These are phyloP conservation scores for Merops nubicus DNA, from an alignment of 2,113 vertebrate species.

Conservation along the genomic window DNA sequence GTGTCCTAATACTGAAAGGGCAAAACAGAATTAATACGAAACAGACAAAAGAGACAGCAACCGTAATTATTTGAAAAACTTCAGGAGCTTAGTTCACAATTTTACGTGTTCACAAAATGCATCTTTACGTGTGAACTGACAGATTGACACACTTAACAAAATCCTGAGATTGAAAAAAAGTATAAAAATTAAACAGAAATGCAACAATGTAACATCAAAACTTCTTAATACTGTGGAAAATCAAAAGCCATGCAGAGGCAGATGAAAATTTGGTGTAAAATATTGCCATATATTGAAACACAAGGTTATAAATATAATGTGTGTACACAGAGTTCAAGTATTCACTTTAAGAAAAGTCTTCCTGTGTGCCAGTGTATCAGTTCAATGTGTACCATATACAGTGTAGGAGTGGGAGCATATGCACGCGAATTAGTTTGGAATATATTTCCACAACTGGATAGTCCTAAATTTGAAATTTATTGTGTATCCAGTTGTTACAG, in stretches of 20 bases:
- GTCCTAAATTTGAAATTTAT: not conserved
- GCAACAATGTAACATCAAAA: not conserved
- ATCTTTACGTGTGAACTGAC: constrained; percentile 2
- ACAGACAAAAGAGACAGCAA: not conserved
- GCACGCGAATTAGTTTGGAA: not conserved
- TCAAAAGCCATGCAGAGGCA: not conserved
- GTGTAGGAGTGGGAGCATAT: not conserved
- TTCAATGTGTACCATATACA: not conserved
- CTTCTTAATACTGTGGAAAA: not conserved
- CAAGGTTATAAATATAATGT: not conserved
- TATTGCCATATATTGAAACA: not conserved
- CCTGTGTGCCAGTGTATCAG: not conserved
- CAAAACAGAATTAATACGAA: not conserved
- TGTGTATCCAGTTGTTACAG: not conserved
- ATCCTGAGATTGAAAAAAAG: not conserved
- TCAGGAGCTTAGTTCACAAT: not conserved
- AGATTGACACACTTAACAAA: constrained; percentile 12
- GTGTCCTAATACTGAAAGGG: not conserved
- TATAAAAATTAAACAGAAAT: not conserved
- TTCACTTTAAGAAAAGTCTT: not conserved
- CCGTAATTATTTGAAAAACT: not conserved
- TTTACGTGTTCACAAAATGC: not conserved
- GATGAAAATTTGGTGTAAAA: not conserved
- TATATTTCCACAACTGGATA: not conserved
- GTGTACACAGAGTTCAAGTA: not conserved